Evolutionary conservation across 1,140 invertebrate species (phyloP).

Genomic region (Drosophila setifemur): DNA sequence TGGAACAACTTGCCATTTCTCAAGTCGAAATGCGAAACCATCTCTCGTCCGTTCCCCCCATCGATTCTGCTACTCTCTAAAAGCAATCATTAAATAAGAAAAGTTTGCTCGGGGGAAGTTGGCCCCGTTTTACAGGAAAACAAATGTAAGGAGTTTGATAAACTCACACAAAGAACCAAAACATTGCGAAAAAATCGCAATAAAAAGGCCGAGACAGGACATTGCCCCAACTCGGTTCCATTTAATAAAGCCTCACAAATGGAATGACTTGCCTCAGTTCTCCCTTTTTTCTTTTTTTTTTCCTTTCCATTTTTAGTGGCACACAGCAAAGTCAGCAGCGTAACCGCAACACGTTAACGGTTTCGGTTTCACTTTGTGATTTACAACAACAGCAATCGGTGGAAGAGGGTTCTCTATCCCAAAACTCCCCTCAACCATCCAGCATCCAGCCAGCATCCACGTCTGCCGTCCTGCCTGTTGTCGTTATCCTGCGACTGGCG

Average conservation of each 20-base stretch:
- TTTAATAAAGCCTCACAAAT: conserved; percentile 80
- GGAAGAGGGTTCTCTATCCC: conserved; percentile 7
- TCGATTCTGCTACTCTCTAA: conserved; percentile 34
- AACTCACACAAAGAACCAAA: conserved; percentile 49
- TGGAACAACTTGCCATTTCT: conserved; percentile 69
- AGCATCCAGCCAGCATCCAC: conserved; percentile 9
- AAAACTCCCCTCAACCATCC: background rate
- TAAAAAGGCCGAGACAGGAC: conserved; percentile 68
- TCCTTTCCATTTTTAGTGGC: conserved; percentile 19
- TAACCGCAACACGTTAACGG: conserved; percentile 82
- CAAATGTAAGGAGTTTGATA: conserved; percentile 76
- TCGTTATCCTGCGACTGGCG: conserved; percentile 18
- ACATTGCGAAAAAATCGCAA: conserved; percentile 69
- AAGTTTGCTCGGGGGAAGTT: conserved; percentile 27
- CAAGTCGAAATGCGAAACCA: conserved; percentile 65
- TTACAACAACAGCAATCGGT: conserved; percentile 61
- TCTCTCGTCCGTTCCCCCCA: conserved; percentile 2
- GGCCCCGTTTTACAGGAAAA: conserved; percentile 64
- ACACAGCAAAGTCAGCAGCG: conserved; percentile 69
- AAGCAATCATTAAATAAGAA: conserved; percentile 74
- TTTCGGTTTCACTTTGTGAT: conserved; percentile 77
- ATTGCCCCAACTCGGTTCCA: conserved; percentile 55
- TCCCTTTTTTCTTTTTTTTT: conserved; percentile 19
- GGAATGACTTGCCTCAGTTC: conserved; percentile 65
- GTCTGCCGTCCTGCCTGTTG: conserved; percentile 1